Percentiles rank a stretch among this genome's conserved stretches.
Evolutionary conservation across 2,113 vertebrate genomes (phyloP).

Genomic region (Smithornis capensis): DNA sequence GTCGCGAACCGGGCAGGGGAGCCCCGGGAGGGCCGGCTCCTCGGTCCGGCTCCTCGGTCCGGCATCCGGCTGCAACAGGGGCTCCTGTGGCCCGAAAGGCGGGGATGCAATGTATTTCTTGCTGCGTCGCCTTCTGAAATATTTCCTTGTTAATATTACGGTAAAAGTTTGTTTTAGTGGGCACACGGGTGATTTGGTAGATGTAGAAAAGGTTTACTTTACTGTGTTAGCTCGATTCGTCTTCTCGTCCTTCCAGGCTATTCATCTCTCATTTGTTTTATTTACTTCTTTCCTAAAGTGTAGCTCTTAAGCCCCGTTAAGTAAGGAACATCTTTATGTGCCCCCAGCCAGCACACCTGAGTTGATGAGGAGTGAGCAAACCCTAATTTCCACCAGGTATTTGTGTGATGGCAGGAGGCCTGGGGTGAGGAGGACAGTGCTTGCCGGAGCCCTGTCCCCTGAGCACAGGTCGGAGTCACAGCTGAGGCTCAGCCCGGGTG

Average conservation of each 20-base stretch:
- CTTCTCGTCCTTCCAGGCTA: not conserved
- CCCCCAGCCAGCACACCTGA: not conserved
- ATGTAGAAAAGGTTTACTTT: not conserved
- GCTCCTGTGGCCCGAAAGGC: accelerated
- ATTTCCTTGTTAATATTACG: accelerated
- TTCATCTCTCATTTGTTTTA: not conserved
- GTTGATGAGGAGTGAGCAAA: not conserved
- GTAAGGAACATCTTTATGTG: not conserved
- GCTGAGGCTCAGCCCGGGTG: not conserved
- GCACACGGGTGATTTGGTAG: accelerated
- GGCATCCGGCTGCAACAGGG: accelerated
- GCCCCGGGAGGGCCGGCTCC: no score
- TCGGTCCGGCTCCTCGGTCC: no score
- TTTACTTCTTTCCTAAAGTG: not conserved
- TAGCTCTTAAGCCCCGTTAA: not conserved
- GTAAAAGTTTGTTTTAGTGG: not conserved
- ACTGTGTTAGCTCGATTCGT: not conserved
- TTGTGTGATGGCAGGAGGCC: not conserved
- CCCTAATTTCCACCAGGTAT: not conserved
- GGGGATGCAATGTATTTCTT: accelerated
- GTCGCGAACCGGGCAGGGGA: not conserved
- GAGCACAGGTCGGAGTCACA: not conserved
- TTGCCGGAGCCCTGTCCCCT: not conserved
- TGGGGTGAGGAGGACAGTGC: accelerated
- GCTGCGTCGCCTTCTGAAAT: not conserved